A percentile compares a stretch with the other conserved stretches of the same genome.
Conservation (phyloP, 2,797 vertebrate species). For the Aldrovandia affinis region DNA sequence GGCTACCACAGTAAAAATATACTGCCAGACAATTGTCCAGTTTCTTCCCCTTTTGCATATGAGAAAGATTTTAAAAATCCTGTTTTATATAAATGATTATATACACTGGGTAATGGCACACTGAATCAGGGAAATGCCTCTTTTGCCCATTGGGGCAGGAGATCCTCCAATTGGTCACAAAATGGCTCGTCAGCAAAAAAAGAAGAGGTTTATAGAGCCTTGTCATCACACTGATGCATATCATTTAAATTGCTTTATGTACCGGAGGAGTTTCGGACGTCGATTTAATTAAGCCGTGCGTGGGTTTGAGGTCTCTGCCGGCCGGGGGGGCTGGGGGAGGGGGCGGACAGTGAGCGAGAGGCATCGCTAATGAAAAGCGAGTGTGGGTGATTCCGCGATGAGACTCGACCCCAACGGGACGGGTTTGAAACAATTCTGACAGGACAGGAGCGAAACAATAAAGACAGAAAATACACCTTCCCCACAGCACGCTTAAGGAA, state of each 20-base stretch:
- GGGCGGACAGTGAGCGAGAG: background rate
- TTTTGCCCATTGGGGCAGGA: constrained; percentile 59
- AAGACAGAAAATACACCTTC: background rate
- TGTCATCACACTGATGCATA: constrained; percentile 99
- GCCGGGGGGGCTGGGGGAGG: constrained; percentile 85
- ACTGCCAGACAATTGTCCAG: background rate
- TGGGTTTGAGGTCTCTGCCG: constrained; percentile 89
- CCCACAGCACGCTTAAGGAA: constrained; percentile 44
- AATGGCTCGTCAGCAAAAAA: constrained; percentile 70
- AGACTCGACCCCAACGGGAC: constrained; percentile 91
- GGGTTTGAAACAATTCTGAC: constrained; percentile 87
- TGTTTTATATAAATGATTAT: background rate
- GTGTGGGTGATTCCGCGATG: constrained; percentile 90
- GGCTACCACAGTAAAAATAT: background rate
- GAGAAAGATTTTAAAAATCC: background rate
- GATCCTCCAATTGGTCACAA: constrained; percentile 70
- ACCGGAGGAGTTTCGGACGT: constrained; percentile 99
- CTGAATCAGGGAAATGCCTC: constrained; percentile 7
- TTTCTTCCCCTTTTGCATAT: background rate
- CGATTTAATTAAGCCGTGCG: constrained; percentile 99
- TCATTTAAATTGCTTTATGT: constrained; percentile 99
- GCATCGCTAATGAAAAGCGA: constrained; percentile 98
- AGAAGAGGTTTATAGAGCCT: constrained; percentile 92
- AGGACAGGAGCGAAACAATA: constrained; percentile 51
- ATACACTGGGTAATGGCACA: background rate